These are phyloP conservation scores for Trachymyrmex cornetzi DNA, from an alignment of 1,140 invertebrate species.

Conservation along the genomic window DNA sequence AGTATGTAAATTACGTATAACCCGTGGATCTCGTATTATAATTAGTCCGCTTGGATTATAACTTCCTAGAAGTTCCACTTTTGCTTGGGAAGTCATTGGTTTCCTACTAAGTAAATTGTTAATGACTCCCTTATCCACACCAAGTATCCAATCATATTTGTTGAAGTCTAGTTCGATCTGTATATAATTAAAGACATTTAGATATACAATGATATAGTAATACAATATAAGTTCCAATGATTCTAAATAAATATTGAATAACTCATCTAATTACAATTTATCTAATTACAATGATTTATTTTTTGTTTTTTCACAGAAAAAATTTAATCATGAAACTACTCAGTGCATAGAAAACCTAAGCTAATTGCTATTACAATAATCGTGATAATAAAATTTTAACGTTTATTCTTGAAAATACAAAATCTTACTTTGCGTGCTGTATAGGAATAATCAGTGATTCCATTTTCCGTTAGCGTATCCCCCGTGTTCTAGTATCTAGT, in stretches of 20 bases:
- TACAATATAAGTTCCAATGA: background rate
- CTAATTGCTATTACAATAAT: background rate
- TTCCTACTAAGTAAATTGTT: constrained; percentile 88
- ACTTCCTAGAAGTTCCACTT: constrained; percentile 92
- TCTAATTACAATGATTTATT: background rate
- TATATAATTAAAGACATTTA: constrained; percentile 83
- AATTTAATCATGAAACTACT: background rate
- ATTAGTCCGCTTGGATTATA: constrained; percentile 92
- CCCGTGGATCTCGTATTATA: constrained; percentile 96
- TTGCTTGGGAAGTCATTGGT: constrained; percentile 89
- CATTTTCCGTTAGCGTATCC: constrained; percentile 90
- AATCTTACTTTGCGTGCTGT: constrained; percentile 90
- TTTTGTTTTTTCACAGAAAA: background rate
- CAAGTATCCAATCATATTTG: constrained; percentile 95
- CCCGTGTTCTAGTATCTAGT: constrained; percentile 92
- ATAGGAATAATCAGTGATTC: constrained; percentile 91
- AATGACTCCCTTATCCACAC: constrained; percentile 96
- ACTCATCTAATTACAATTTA: background rate
- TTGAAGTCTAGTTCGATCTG: constrained; percentile 88
- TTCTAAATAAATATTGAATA: constrained; percentile 4
- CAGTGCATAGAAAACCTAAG: background rate
- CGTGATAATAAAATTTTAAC: background rate
- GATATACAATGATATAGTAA: background rate
- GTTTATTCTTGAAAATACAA: background rate
- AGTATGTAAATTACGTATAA: constrained; percentile 95